phyloP scores from a whole-genome alignment of 1,140 invertebrate species.

The Agrilus planipennis region DNA sequence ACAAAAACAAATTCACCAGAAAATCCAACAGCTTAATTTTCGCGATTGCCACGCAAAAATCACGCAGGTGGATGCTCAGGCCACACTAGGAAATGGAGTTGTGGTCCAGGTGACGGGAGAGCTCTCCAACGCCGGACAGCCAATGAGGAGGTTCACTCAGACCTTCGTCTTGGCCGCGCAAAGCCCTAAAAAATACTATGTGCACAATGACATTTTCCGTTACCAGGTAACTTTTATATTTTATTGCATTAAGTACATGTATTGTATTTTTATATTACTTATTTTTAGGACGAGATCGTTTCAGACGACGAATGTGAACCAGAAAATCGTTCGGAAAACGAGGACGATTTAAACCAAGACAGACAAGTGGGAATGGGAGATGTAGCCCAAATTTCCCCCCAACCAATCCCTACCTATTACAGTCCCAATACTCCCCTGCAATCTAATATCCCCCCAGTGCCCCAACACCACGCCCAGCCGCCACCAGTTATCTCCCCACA shows the following conservation, averaged over 20 bases:
- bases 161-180: slow-evolving; percentile 93
- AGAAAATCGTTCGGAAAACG: slow-evolving; percentile 50
- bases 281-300: slow-evolving; percentile 57
- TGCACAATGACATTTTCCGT: slow-evolving; percentile 96
- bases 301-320: slow-evolving; percentile 58
- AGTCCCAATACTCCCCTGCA: slow-evolving; percentile 17
- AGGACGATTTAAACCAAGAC: slow-evolving; percentile 37
- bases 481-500: slow-evolving; percentile 28
- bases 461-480: slow-evolving; percentile 27
- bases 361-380: slow-evolving; percentile 19
- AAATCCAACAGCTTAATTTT: slow-evolving; percentile 91
- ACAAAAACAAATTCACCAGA: slow-evolving; percentile 89
- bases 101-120: slow-evolving; percentile 96
- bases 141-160: slow-evolving; percentile 94
- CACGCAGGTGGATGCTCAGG: slow-evolving; percentile 76
- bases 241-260: neutral
- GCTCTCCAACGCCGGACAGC: slow-evolving; percentile 88
- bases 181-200: slow-evolving; percentile 93
- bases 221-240: slow-evolving; percentile 58
- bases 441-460: slow-evolving; percentile 24
- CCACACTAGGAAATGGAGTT: slow-evolving; percentile 85
- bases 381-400: slow-evolving; percentile 23
- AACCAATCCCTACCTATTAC: slow-evolving; percentile 16
- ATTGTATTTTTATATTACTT: neutral
- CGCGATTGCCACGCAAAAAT: slow-evolving; percentile 95